Base-by-base conservation (phyloP, 2,797 vertebrate genomes). In the Onychomys leucogaster region DNA sequence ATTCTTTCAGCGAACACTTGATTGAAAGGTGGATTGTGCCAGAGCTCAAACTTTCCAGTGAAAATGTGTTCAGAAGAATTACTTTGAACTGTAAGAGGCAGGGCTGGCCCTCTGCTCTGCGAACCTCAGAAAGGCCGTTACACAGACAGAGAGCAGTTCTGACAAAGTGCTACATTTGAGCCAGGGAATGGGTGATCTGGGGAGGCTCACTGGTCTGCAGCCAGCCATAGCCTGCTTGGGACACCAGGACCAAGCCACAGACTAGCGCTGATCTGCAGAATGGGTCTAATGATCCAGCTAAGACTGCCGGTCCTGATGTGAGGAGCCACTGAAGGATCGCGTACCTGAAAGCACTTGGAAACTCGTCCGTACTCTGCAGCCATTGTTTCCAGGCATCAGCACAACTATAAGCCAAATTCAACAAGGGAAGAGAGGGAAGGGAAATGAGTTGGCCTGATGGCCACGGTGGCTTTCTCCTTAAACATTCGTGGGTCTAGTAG, bases 81-180 rank as follows among this genome's bases (percentile, higher is more conserved):
- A 0, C 88, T 94, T 96, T 95, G 97, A 94, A 81, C 93, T 94
- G 59, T 65, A 46, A 75, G 91, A 95, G 86, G 65, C 10, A 82
- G 17, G 82, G 73, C 83, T 29, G 61, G 75, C 59, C 84, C 71
- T 92, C 65, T 89, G 29, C 86, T 94, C 92, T 91, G 71, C 69
- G 34, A 73, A 23, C 41, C 49, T 21, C 86, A 94, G 77, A 92
- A 86, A 86, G 27, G 21, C 8, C n/a, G 63, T 80, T 12, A 25
- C 27, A 71, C 84, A 61, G 57, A n/a, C 27, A 23, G 73, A 88
- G 9, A 8, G 9, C 5, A 1, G 32, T 80, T 73, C 69, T 76
- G 63, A 5, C 55, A 13, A 29, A 77, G 16, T 2, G 12, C 46
- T 65, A 9, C 8, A 10, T 80, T 83, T 52, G 43, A 90, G 52